phyloP scores from a whole-genome alignment of 2,113 vertebrate genomes.

The Antechinus flavipes region DNA sequence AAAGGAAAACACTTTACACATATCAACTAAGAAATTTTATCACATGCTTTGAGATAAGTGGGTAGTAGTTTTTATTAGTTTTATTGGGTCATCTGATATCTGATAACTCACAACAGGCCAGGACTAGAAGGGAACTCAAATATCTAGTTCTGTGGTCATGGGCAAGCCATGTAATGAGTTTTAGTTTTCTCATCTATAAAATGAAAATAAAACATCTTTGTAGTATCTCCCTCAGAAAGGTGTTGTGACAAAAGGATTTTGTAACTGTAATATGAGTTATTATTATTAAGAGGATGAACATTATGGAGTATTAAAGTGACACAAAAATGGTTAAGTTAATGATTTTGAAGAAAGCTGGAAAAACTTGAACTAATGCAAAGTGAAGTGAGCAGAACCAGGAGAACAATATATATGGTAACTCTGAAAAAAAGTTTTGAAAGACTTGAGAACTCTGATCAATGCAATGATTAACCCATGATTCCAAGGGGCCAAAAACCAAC shows the following conservation, averaged over 20 bases:
- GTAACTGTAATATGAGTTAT: not conserved
- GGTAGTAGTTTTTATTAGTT: not conserved
- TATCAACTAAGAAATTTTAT: not conserved
- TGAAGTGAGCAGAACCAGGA: not conserved
- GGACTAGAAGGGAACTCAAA: not conserved
- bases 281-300: not conserved
- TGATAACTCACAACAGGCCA: not conserved
- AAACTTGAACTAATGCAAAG: not conserved
- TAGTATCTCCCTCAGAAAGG: not conserved
- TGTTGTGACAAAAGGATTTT: not conserved
- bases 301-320: not conserved
- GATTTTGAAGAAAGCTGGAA: not conserved
- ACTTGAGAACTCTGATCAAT: not conserved
- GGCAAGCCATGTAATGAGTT: not conserved
- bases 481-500: not conserved
- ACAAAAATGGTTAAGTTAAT: not conserved
- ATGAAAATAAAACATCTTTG: not conserved
- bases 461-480: not conserved
- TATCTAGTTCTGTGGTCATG: not conserved
- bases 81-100: not conserved
- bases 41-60: not conserved
- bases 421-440: not conserved
- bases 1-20: not conserved
- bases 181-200: conserved; percentile 30
- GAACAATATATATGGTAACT: not conserved